Evolutionary conservation across 2,113 vertebrate species (phyloP).

Genomic region (Laticauda colubrina): DNA sequence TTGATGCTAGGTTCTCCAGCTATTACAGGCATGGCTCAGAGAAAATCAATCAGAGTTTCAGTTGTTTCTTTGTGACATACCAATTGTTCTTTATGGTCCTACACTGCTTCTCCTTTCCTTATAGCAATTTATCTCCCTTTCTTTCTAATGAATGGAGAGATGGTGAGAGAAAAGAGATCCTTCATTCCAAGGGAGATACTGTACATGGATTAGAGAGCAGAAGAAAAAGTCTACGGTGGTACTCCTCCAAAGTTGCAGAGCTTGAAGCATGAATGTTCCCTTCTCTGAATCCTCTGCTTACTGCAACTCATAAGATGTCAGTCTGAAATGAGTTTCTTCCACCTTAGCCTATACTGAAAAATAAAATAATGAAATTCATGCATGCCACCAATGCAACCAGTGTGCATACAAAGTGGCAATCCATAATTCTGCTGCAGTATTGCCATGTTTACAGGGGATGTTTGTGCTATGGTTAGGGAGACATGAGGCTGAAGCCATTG

Average conservation of each 20-base stretch:
- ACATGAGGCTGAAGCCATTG: not conserved
- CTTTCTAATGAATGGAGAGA: not conserved
- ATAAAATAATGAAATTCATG: not conserved
- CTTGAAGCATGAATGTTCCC: not conserved
- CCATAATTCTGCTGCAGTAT: not conserved
- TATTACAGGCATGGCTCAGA: not conserved
- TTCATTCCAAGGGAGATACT: not conserved
- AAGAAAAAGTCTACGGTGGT: not conserved
- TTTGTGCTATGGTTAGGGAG: not conserved
- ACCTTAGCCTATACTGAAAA: not conserved
- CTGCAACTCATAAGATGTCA: not conserved
- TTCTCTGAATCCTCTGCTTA: not conserved
- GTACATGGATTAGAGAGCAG: not conserved
- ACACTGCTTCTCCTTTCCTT: not conserved
- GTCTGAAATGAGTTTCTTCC: not conserved
- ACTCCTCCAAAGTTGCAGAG: not conserved
- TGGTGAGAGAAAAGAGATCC: not conserved
- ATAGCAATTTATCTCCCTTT: not conserved
- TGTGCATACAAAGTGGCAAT: not conserved
- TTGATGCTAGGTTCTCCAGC: not conserved
- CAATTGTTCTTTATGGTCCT: not conserved
- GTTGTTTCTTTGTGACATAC: not conserved
- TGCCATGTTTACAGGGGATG: not conserved
- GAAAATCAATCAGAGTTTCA: not conserved
- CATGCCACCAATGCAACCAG: not conserved